Base-by-base conservation (phyloP, 2,888 invertebrate genomes). In the Ophion obscuratus region DNA sequence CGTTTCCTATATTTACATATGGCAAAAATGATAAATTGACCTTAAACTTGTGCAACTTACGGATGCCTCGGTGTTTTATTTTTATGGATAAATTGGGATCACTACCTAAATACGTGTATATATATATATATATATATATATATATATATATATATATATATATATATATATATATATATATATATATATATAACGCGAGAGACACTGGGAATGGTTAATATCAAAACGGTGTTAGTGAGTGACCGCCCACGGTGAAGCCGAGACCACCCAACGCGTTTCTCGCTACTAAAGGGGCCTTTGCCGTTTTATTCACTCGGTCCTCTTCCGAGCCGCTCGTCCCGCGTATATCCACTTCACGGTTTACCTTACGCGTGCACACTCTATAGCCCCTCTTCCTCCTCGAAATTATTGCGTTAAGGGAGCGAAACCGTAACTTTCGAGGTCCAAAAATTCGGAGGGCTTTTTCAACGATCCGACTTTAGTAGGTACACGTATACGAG, bases 261-360 rank as follows among this genome's bases (percentile, higher is more conserved):
- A 89, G 93, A 93, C 93, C 93, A 93, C 93, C 93, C 93, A 93
- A 92, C 89, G 91, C 89, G 93, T 88, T 89, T 88, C 89, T 90
- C 90, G 91, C 91, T 91, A 90, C 91, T 90, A 91, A 91, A 91
- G 91, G 92, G 90, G 91, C 91, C 91, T 74, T 90, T 82, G 82
- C 77, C 79, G 82, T 81, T 81, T 73, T 80, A 76, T 76, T 80
- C 84, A 40, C 75, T 84, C 80, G 75, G 61, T 70, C 64, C 40
- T 76, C 61, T 70, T 11, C 17, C 57, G 27, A 17, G 24, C 70
- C 53, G 11, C 44, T n/a, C 44, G n/a, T 86, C 82, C 70, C 61
- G 81, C 61, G 82, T 47, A 81, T 86, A 88, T 91, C 90, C 90
- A 91, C 91, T 92, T 92, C 91, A 91, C 91, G 91, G 91, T 90